Evolutionary conservation across 2,113 vertebrate genomes (phyloP).

Genomic region (Struthio camelus): DNA sequence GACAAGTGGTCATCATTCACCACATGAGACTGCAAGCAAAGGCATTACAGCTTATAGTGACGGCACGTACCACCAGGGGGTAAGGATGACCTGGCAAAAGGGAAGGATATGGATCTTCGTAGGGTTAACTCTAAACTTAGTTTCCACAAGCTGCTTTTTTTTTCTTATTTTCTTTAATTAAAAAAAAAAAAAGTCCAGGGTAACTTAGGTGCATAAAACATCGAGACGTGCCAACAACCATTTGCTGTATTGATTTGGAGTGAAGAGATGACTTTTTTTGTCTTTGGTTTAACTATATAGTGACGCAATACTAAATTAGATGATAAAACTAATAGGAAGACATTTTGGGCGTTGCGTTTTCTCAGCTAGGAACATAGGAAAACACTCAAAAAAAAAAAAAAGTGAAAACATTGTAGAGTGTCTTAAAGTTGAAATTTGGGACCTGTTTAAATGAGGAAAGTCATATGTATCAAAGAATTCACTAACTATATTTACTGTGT

Average conservation of each 20-base stretch:
- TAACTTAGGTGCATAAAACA: neutral
- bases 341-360: neutral
- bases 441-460: neutral
- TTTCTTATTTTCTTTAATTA: neutral
- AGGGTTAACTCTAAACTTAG: neutral
- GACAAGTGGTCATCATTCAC: slow-evolving; percentile 90
- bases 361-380: neutral
- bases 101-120: too few species aligned
- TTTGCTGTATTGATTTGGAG: neutral
- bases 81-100: slow-evolving; percentile 44
- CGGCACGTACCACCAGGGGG: slow-evolving; percentile 86
- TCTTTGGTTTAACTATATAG: neutral
- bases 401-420: neutral
- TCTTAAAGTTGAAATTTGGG: neutral
- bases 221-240: fast-evolving
- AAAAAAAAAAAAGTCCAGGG: neutral
- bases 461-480: neutral
- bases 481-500: neutral
- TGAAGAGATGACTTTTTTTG: neutral
- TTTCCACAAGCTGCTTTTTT: neutral
- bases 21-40: slow-evolving; percentile 94
- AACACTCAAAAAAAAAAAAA: too few species aligned
- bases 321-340: neutral
- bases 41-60: slow-evolving; percentile 90
- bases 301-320: neutral